phyloP scores from a whole-genome alignment of 2,113 vertebrate genomes.

The Phaetusa simplex region DNA sequence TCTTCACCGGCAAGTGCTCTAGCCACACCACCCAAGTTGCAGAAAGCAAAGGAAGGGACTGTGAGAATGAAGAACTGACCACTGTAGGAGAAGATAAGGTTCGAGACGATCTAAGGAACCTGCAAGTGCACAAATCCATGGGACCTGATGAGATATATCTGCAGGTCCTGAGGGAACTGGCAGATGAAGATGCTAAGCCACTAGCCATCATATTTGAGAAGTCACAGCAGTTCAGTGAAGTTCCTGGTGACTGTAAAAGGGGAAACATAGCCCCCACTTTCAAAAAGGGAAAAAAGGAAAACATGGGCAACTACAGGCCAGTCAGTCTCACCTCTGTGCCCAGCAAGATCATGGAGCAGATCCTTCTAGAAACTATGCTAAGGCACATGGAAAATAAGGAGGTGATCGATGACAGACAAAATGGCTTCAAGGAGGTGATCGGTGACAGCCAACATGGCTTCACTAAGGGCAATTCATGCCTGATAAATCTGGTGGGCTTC shows the following conservation, averaged over 20 bases:
- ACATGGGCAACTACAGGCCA: neutral
- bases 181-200: neutral
- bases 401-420: neutral
- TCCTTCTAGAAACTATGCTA: neutral
- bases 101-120: neutral
- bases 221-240: neutral
- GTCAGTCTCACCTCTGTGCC: neutral
- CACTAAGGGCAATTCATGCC: neutral
- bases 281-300: neutral
- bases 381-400: neutral
- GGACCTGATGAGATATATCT: neutral
- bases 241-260: neutral
- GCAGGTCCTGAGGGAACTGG: neutral
- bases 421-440: neutral
- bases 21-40: neutral
- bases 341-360: neutral
- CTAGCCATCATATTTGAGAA: neutral
- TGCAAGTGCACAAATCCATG: neutral
- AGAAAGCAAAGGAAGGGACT: neutral
- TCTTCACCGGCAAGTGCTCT: neutral
- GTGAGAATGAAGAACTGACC: neutral
- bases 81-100: neutral
- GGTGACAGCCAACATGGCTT: neutral
- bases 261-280: neutral
- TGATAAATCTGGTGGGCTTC: neutral